phyloP scores from a whole-genome alignment of 2,797 vertebrate species.

The Neosilurus hyrtlii region DNA sequence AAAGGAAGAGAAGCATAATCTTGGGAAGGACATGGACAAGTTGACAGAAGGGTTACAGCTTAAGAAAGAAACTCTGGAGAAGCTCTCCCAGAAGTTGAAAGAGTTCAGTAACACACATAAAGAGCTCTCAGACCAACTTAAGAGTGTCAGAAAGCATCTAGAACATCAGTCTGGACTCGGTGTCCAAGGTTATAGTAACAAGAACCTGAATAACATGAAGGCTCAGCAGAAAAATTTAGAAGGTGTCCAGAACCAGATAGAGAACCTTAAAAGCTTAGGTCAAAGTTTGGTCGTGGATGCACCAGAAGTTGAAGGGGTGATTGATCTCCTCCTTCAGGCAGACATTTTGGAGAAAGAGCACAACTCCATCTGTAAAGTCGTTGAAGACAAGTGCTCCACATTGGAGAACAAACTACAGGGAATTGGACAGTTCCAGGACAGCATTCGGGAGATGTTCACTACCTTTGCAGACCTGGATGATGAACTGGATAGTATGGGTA shows the following conservation, averaged over 20 bases:
- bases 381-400: conserved; percentile 82
- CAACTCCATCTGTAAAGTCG: conserved; percentile 70
- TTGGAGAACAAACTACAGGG: conserved; percentile 94
- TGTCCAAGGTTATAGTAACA: conserved; percentile 85
- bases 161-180: conserved; percentile 79
- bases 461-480: conserved; percentile 93
- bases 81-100: conserved; percentile 82
- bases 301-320: conserved; percentile 82
- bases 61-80: conserved; percentile 86
- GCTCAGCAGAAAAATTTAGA: conserved; percentile 89
- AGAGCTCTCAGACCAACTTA: conserved; percentile 82
- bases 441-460: conserved; percentile 92
- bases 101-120: conserved; percentile 85
- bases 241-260: conserved; percentile 77
- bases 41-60: conserved; percentile 80
- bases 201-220: conserved; percentile 88
- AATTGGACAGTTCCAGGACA: conserved; percentile 94
- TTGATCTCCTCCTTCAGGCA: conserved; percentile 83
- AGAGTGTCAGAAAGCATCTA: conserved; percentile 82
- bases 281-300: conserved; percentile 83
- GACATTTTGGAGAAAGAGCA: conserved; percentile 84
- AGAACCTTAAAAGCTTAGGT: conserved; percentile 80
- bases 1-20: conserved; percentile 73
- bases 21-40: conserved; percentile 78
- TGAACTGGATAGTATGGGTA: conserved; percentile 90